Base-by-base conservation (phyloP, 2,113 vertebrate species). In the Tupaia chinensis region DNA sequence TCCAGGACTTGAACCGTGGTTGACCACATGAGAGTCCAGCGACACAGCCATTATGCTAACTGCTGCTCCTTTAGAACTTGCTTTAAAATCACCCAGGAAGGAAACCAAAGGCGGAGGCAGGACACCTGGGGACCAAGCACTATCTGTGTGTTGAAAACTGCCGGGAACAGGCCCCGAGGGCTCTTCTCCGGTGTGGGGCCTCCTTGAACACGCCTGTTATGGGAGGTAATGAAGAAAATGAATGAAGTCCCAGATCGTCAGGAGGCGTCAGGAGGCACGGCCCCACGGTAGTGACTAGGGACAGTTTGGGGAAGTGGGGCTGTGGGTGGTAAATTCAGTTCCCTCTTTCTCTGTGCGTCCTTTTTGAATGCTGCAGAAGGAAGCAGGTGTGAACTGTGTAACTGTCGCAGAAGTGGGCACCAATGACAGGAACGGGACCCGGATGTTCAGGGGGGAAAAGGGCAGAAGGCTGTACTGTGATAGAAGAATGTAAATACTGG, bases 111-210 rank as follows among this genome's bases (percentile, higher is more conserved):
- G 16, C 9, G 16, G 8, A 58, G 17, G 44, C 1, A 23, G 34
- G 44, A 29, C 63, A 34, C 15, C 25, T 0, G 0, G 25, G 25
- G 16, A 58, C 3, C 73, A 0, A 15, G 12, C 44, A 53, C 25
- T 9, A 27, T 29, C 44, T 17, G 7, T 5, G 27, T 17, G 22
- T 15, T 22, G 65, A 23, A 29, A 53, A 69, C 8, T 56, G 7
- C 15, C 1, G 53, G 73, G 4, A 29, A 32, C 16, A 7, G 2
- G 19, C 11, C 29, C 34, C 0, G 1, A 5, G 29, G 23, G 23
- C 19, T 22, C 22, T 44, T 65, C n/a, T 70, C 34, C 29, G 27
- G 17, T 56, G 20, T 54, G 11, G 44, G 80, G 66, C 63, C 79
- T 5, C 15, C 82, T 12, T 32, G 10, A 29, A 53, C 92, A 68